Percentiles rank a stretch among this genome's conserved stretches.
Evolutionary conservation across 2,797 vertebrate genomes (phyloP).

Genomic region (Onychomys arenicola): DNA sequence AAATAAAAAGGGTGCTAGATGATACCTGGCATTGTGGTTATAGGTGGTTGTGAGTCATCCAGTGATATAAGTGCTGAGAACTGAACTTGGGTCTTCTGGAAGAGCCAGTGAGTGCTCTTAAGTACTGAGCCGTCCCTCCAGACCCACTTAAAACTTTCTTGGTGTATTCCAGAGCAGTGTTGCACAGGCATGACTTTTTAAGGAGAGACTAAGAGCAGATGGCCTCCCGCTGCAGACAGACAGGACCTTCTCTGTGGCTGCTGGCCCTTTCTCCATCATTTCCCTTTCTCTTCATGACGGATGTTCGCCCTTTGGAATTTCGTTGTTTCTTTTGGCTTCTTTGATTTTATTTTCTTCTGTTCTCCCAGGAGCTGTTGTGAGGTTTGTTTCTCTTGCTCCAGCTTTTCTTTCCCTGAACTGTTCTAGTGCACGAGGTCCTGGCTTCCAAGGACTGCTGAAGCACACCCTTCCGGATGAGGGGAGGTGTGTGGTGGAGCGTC

Average conservation of each 20-base stretch:
- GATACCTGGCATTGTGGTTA: no score
- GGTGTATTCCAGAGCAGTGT: conserved; percentile 58
- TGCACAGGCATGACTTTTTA: conserved; percentile 71
- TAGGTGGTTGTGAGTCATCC: no score
- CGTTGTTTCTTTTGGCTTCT: conserved; percentile 83
- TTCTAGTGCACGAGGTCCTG: conserved; percentile 91
- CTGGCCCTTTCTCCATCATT: background rate
- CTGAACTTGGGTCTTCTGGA: background rate
- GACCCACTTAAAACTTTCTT: background rate
- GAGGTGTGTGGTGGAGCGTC: conserved; percentile 56
- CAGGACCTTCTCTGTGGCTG: background rate
- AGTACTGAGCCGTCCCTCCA: background rate
- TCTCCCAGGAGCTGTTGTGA: conserved; percentile 91
- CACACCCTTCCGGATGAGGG: background rate
- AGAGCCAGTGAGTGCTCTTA: background rate
- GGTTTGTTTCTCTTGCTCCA: conserved; percentile 92
- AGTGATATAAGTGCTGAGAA: background rate
- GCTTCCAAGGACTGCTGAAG: conserved; percentile 88
- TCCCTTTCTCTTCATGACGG: background rate
- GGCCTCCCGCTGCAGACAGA: conserved; percentile 10
- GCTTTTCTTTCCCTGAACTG: conserved; percentile 94
- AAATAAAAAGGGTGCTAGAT: no score
- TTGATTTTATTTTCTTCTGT: conserved; percentile 85
- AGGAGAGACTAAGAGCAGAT: background rate
- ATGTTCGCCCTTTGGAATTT: conserved; percentile 59